Conservation (phyloP, 1,140 invertebrate species). For the Lasaia peninsularis region DNA sequence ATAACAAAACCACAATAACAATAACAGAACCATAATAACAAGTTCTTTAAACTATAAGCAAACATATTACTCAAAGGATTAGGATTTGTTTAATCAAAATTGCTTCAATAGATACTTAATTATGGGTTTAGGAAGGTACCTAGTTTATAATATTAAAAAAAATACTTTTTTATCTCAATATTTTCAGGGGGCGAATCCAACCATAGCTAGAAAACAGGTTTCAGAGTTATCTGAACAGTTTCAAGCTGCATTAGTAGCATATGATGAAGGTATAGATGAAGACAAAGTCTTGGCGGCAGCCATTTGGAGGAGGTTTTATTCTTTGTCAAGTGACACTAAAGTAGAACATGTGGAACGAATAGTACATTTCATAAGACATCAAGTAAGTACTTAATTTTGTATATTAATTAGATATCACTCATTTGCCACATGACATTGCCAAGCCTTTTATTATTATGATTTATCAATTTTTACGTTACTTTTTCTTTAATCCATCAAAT, state of each 20-base stretch:
- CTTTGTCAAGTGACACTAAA: slow-evolving; percentile 79
- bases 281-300: slow-evolving; percentile 85
- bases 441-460: too few species aligned
- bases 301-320: slow-evolving; percentile 90
- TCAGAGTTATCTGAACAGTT: slow-evolving; percentile 85
- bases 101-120: too few species aligned
- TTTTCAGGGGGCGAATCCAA: slow-evolving; percentile 78
- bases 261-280: slow-evolving; percentile 89
- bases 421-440: too few species aligned
- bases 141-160: slow-evolving; percentile 12
- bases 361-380: slow-evolving; percentile 84
- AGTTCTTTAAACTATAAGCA: too few species aligned
- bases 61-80: too few species aligned
- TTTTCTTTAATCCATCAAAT: too few species aligned
- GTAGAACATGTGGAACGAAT: slow-evolving; percentile 80
- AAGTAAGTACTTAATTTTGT: slow-evolving; percentile 68
- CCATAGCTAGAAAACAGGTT: slow-evolving; percentile 78
- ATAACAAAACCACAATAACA: too few species aligned
- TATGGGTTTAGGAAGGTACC: too few species aligned
- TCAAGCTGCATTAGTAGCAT: slow-evolving; percentile 89
- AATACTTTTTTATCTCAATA: slow-evolving; percentile 17
- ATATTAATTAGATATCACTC: background rate
- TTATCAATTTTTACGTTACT: too few species aligned
- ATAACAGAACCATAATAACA: too few species aligned
- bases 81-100: too few species aligned